phyloP scores from a whole-genome alignment of 2,888 invertebrate genomes.

The Galeruca laticollis region DNA sequence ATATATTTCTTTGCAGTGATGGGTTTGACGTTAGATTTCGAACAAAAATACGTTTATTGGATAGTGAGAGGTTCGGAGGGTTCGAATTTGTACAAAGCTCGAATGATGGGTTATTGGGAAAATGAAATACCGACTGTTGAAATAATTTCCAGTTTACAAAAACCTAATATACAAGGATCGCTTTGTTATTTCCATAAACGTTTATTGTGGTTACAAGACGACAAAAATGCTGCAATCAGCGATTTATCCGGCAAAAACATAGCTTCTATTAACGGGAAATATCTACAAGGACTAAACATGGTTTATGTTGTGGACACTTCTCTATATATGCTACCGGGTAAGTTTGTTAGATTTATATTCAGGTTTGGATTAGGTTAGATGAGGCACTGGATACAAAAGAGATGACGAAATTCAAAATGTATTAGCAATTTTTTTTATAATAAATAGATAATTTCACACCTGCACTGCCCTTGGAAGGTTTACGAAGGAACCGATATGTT shows the following conservation, averaged over 20 bases:
- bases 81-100: slow-evolving; percentile 79
- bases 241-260: slow-evolving; percentile 82
- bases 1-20: slow-evolving; percentile 72
- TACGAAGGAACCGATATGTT: no score
- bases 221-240: slow-evolving; percentile 79
- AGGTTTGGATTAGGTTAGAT: no score
- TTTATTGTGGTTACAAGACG: slow-evolving; percentile 85
- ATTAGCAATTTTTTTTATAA: no score
- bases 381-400: no score
- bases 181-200: slow-evolving; percentile 85
- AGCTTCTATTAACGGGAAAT: slow-evolving; percentile 74
- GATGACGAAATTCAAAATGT: no score
- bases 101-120: slow-evolving; percentile 69
- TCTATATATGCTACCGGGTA: slow-evolving; percentile 60
- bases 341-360: no score
- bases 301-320: slow-evolving; percentile 81
- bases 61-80: slow-evolving; percentile 84
- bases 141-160: slow-evolving; percentile 66
- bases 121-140: slow-evolving; percentile 39
- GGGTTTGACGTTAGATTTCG: slow-evolving; percentile 86
- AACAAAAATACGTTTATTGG: slow-evolving; percentile 85
- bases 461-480: no score
- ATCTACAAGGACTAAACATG: slow-evolving; percentile 75
- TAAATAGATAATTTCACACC: no score
- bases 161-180: slow-evolving; percentile 76